Base-by-base conservation (phyloP, 2,797 vertebrate species). In the Karalla daura region DNA sequence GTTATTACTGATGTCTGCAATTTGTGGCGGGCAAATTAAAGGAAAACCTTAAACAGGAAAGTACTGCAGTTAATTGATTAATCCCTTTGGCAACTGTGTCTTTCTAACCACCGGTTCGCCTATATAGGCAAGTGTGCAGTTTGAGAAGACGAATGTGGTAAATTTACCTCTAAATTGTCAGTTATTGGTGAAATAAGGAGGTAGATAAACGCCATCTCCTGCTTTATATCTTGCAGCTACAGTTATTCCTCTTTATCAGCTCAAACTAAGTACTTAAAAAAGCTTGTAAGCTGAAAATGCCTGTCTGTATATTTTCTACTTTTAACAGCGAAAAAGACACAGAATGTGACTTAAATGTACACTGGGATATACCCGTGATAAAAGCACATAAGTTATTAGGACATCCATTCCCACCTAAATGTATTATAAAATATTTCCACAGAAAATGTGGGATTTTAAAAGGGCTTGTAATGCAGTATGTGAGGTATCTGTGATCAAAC, bases 1-100 rank as follows among this genome's bases (percentile, higher is more conserved):
- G 32, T 76, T 54, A 59, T 61, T 69, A 53, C 14, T 39, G 18
- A 40, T 58, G 64, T 55, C 4, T 9, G 20, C 52, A 58, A 43
- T 64, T 55, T 66, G 40, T 43, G 52, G 44, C 33, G 44, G n/a
- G 45, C 8, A 15, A 24, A 52, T 50, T 10, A 18, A 36, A 52
- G 3, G 9, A 15, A 53, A 43, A 44, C 10, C 45, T 69, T 43
- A 40, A 58, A 23, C 13, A 25, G 14, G 10, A 60, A 60, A 41
- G 6, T 20, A 12, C 18, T 36, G 41, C 0, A 23, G 14, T 35
- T 30, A 27, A 62, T 7, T 28, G 4, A 15, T n/a, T 5, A 20
- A 28, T 2, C 9, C 0, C 4, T 23, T 45, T 5, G 45, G 13
- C 37, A 24, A 10, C 20, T 27, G 4, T 25, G 28, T 30, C 10